These are phyloP conservation scores for Chlamydotis undulata DNA, from an alignment of 2,113 vertebrate species.

Conservation along the genomic window DNA sequence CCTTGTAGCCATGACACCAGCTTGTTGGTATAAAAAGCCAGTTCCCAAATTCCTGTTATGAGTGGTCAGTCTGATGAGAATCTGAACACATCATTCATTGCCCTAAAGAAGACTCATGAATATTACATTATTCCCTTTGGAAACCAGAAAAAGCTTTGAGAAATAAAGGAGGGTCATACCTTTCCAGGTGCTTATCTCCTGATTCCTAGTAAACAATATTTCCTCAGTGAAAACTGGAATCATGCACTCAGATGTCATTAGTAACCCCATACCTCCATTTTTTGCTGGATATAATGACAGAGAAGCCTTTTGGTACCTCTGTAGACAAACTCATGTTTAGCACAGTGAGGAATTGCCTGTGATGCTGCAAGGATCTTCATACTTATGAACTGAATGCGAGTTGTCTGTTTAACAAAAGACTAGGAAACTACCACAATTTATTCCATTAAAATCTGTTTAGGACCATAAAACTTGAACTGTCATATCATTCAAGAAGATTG, in stretches of 20 bases:
- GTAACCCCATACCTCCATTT: neutral
- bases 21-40: neutral
- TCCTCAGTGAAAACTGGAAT: neutral
- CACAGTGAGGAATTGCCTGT: neutral
- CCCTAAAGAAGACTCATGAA: neutral
- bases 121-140: neutral
- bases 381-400: neutral
- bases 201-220: neutral
- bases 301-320: neutral
- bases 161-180: neutral
- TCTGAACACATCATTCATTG: rapidly evolving
- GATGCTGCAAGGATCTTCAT: neutral
- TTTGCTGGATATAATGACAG: neutral
- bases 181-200: neutral
- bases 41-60: neutral
- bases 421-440: neutral
- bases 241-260: neutral
- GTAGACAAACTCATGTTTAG: neutral
- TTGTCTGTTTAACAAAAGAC: neutral
- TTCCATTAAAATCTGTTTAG: neutral
- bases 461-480: neutral
- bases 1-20: neutral
- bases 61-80: neutral
- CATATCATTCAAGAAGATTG: neutral
- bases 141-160: neutral